Evolutionary conservation across 2,113 vertebrate species (phyloP).

Genomic region (Siphamia tubifer): DNA sequence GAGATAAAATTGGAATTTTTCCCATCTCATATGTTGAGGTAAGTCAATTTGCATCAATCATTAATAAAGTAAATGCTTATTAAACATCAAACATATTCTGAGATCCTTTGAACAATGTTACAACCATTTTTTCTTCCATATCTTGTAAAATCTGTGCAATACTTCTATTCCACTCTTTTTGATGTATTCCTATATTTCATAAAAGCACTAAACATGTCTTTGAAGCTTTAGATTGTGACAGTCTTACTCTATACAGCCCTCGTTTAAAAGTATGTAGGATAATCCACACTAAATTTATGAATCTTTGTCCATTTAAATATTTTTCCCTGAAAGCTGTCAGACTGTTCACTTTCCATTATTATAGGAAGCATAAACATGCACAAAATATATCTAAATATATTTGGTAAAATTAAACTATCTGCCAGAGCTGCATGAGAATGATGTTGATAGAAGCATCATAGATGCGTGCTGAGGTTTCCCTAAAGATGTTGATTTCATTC

Average conservation of each 20-base stretch:
- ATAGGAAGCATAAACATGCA: not conserved
- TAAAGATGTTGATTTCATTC: conserved; percentile 22
- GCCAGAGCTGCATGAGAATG: not conserved
- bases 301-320: conserved; percentile 24
- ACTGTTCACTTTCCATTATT: not conserved
- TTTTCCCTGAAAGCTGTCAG: not conserved
- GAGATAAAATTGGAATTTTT: conserved; percentile 99
- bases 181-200: conserved; percentile 28
- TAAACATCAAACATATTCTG: not conserved
- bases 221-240: conserved; percentile 40
- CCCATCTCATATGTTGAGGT: conserved; percentile 99
- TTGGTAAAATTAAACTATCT: not conserved
- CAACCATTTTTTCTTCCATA: not conserved
- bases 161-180: not conserved
- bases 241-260: conserved; percentile 9
- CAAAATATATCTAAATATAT: not conserved
- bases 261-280: conserved; percentile 19
- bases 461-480: not conserved
- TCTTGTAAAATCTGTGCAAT: not conserved
- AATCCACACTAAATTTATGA: conserved; percentile 20
- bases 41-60: conserved; percentile 51
- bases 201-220: conserved; percentile 23
- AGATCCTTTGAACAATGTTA: not conserved
- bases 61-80: not conserved
- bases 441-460: not conserved